Evolutionary conservation across 2,888 invertebrate species (phyloP), one percentile per base, ranked within the genome.

Genomic region (Mycalesis mineus): DNA sequence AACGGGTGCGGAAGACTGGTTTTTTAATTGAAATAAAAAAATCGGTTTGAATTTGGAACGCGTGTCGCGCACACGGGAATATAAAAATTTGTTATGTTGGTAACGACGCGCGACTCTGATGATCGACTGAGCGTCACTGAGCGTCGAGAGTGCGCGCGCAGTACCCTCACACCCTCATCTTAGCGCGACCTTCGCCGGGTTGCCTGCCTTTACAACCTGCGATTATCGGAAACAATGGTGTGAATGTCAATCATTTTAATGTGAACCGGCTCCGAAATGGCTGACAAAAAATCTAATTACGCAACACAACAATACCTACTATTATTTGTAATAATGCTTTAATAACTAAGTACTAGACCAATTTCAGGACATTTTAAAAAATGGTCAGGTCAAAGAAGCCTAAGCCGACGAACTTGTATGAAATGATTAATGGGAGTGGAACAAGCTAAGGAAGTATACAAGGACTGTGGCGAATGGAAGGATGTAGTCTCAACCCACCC

Each of bases 51-150:
- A 66, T 63, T 67, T 65, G 65, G 66, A 64, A 61, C 63, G 66
- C 65, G 63, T 59, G 64, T 56, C 68, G 65, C 71, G 69, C 66
- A 68, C 64, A 58, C 58, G 58, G 49, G 52, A 48, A 40, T 45
- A 37, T 37, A 57, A 49, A 55, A 57, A 49, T 44, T 61, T 55
- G 50, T 62, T 70, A 75, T 74, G 78, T 77, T 77, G 72, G 75
- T 76, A 70, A 63, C 77, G 73, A 72, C 78, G 75, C 78, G 75
- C 82, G 79, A 72, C 75, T 80, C 75, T 77, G 73, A 72, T 72
- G 80, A 86, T 87, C 87, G 88, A 88, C 88, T 88, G 86, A 77
- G 50, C 63, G 65, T 51, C 42, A 55, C 56, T 59, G 60, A 56
- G 52, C 54, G 57, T 13, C 14, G 40, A 49, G 60, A 40, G 51